These are phyloP conservation scores for Drosophila flavopinicola DNA, from an alignment of 2,888 invertebrate species.

Conservation along the genomic window DNA sequence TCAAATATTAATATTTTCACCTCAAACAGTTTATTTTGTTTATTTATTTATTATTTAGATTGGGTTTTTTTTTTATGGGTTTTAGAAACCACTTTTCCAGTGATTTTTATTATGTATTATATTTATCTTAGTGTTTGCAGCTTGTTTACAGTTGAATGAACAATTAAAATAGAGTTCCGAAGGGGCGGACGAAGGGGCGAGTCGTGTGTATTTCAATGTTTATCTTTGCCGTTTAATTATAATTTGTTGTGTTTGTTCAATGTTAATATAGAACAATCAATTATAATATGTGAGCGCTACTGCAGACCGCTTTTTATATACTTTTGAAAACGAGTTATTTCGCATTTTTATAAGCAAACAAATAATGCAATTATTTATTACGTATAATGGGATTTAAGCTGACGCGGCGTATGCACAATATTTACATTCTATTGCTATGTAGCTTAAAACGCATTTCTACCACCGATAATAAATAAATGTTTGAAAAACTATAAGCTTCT, in stretches of 20 bases:
- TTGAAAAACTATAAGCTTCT: neutral
- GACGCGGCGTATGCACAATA: conserved; percentile 29
- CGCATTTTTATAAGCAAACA: neutral
- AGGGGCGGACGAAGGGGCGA: conserved; percentile 1
- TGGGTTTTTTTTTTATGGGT: neutral
- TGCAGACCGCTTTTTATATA: conserved; percentile 1
- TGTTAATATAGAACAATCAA: conserved; percentile 66
- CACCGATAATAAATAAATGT: neutral
- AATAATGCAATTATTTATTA: conserved; percentile 42
- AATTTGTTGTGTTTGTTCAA: conserved; percentile 62
- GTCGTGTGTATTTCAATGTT: conserved; percentile 46
- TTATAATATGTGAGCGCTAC: conserved; percentile 38
- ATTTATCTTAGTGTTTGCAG: conserved; percentile 63
- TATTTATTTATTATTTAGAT: neutral
- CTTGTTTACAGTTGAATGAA: conserved; percentile 53
- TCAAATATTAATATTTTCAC: conserved; percentile 55
- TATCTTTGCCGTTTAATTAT: conserved; percentile 55
- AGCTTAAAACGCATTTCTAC: conserved; percentile 1
- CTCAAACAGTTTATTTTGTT: neutral
- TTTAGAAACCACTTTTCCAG: conserved; percentile 20
- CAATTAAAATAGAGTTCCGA: conserved; percentile 41
- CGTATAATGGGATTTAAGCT: conserved; percentile 34
- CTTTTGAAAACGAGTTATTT: conserved; percentile 2
- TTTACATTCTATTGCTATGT: conserved; percentile 30
- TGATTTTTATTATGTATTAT: conserved; percentile 53